phyloP scores from a whole-genome alignment of 53 echinoderm and acorn worm genomes.

The Glandiceps talaboti region DNA sequence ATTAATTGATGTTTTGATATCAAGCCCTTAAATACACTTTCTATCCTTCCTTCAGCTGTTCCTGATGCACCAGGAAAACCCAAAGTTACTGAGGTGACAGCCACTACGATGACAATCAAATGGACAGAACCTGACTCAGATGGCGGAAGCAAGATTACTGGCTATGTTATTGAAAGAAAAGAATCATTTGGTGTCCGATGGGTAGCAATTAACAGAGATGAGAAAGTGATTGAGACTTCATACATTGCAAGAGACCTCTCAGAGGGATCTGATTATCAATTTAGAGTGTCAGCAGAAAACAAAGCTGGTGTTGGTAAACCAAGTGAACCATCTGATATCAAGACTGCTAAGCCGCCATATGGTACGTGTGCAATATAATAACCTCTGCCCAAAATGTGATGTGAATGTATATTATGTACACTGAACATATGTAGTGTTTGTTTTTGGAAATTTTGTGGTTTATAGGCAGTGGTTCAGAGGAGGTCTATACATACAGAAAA shows the following conservation, averaged over 20 bases:
- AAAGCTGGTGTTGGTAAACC: conserved; percentile 84
- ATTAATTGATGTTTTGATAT: too few species aligned
- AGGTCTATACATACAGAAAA: too few species aligned
- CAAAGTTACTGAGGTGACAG: conserved; percentile 41
- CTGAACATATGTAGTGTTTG: too few species aligned
- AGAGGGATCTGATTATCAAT: conserved; percentile 74
- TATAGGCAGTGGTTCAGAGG: too few species aligned
- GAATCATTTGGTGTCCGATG: conserved; percentile 58
- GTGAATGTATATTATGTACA: too few species aligned
- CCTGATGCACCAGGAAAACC: conserved; percentile 74
- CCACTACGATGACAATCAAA: conserved; percentile 38
- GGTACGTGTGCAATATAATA: conserved; percentile 68
- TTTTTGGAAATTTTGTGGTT: too few species aligned
- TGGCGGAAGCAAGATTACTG: conserved; percentile 63
- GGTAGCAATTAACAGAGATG: conserved; percentile 56
- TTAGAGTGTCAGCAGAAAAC: conserved; percentile 78
- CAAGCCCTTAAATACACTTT: too few species aligned
- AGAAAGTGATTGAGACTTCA: conserved; percentile 30
- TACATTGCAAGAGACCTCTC: conserved; percentile 48
- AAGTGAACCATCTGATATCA: conserved; percentile 31
- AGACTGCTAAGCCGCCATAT: conserved; percentile 73
- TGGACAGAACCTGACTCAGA: conserved; percentile 72
- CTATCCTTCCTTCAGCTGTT: conserved; percentile 43
- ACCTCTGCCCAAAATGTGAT: too few species aligned
- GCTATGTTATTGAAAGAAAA: conserved; percentile 68